Evolutionary conservation across 1,140 invertebrate species (phyloP), one percentile per base, ranked within the genome.

Genomic region (Drosophila chauvacae): DNA sequence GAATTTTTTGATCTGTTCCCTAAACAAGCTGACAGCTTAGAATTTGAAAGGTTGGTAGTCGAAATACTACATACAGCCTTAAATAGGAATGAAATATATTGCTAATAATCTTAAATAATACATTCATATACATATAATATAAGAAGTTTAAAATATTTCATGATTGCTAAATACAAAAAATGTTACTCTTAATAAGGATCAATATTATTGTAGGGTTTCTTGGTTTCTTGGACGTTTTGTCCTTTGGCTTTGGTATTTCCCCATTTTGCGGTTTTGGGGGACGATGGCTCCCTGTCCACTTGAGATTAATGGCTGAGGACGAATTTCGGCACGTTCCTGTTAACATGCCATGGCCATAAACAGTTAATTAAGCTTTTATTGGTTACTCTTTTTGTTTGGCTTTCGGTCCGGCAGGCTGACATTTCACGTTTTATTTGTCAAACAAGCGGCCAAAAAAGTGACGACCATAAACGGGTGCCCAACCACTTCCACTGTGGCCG

Each of bases 291-390:
- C 37, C 42, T 35, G 44, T 23, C 66, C 53, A 72, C 70, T 71
- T 64, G 45, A 87, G 61, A 83, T 86, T 86, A 86, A 86, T 82
- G 83, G 51, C 70, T 56, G 51, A 57, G 56, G 75, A 69, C 62
- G 77, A 62, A 42, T 48, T 63, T 65, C 62, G 61, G 68, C 48
- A 53, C 70, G 76, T 75, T 78, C 64, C 81, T 68, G 81, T 88
- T 80, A 88, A 80, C 84, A 87, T 90, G 85, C 80, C 77, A 88
- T 90, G 85, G 81, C 81, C 70, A 85, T 90, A 90, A 90, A 90
- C 85, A 90, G 85, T 90, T 90, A 90, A 90, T 90, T 90, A 90
- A 90, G 86, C 86, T 90, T 90, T 90, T 90, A 90, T 90, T 90
- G 85, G 85, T 80, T 79, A 85, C 81, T 90, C 85, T 81, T 84